Evolutionary conservation across 2,888 invertebrate genomes (phyloP).

Genomic region (Drosophila peninsularis): DNA sequence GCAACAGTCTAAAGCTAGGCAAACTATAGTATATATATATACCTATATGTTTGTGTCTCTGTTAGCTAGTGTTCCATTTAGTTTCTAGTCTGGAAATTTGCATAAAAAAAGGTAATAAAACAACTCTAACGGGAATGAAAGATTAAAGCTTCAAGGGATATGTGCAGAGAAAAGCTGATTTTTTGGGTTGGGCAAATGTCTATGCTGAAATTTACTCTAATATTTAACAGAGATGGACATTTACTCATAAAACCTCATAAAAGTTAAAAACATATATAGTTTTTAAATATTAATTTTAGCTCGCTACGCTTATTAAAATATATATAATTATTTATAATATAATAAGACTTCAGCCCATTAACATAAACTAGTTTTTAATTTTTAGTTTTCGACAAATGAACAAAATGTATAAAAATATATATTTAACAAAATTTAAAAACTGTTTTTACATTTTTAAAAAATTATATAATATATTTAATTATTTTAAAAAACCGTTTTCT

Average conservation of each 20-base stretch:
- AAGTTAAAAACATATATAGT: background rate
- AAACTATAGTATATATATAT: slow-evolving; percentile 1
- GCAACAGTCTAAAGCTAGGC: slow-evolving; percentile 36
- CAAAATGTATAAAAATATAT: background rate
- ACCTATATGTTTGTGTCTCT: background rate
- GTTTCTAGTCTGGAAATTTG: slow-evolving; percentile 35
- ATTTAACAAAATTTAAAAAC: background rate
- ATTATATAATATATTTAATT: background rate
- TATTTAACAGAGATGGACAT: too few species aligned
- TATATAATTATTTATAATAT: background rate
- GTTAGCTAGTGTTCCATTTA: slow-evolving; percentile 7
- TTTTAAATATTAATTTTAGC: background rate
- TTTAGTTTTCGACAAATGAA: too few species aligned
- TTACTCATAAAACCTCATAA: background rate
- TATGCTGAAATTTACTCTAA: background rate
- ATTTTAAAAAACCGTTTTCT: too few species aligned
- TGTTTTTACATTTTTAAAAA: too few species aligned
- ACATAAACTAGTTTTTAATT: too few species aligned
- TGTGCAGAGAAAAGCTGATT: slow-evolving; percentile 9
- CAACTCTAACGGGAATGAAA: slow-evolving; percentile 1
- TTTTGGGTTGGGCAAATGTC: slow-evolving; percentile 19
- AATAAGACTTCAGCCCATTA: too few species aligned
- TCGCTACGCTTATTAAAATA: background rate
- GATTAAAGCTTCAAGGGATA: background rate
- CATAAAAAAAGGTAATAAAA: slow-evolving; percentile 13